Evolutionary conservation across 2,888 invertebrate genomes (phyloP), one percentile per base, ranked within the genome.

Genomic region (Latrodectus hesperus): DNA sequence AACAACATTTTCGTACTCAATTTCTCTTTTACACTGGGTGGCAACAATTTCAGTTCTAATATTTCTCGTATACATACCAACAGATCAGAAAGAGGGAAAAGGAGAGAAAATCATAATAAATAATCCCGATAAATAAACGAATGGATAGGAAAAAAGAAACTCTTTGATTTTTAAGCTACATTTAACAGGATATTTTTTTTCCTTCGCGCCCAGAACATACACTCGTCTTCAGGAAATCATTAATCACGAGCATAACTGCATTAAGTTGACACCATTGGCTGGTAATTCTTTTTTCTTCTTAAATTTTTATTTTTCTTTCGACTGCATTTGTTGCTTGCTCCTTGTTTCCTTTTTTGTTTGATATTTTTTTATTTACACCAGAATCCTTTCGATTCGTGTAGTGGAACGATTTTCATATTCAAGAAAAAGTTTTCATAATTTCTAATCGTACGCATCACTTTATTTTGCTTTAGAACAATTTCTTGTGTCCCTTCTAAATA

Each of bases 91-190:
- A 1, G 9, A 22, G 68, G 26, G 22, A 68, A 22, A 26, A 14
- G 51, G 74, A 53, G 81, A 64, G 17, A 75, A 77, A 87, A 87
- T 87, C 81, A 76, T 81, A 87, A 87, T 87, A 87, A 87, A 87
- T 87, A 87, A 87, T 82, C 76, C 77, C 81, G 75, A 87, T 87
- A 87, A 87, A 87, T 87, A 87, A 86, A 86, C 75, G 75, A 75
- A 85, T 16, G 75, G 72, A 76, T 70, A 55, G 73, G 53, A 60
- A 22, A 75, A 68, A 72, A 38, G 67, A 71, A 76, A 77, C 74
- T 55, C 86, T 71, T 51, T 65, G 71, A 87, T 75, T 87, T 87
- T 60, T 87, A 87, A 87, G 86, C 86, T 81, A 81, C 86, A 81
- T 87, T 87, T 87, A 87, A 77, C 81, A 75, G 49, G 78, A 78